These are phyloP conservation scores for Agrotis puta DNA, from an alignment of 2,888 invertebrate species.

Conservation along the genomic window DNA sequence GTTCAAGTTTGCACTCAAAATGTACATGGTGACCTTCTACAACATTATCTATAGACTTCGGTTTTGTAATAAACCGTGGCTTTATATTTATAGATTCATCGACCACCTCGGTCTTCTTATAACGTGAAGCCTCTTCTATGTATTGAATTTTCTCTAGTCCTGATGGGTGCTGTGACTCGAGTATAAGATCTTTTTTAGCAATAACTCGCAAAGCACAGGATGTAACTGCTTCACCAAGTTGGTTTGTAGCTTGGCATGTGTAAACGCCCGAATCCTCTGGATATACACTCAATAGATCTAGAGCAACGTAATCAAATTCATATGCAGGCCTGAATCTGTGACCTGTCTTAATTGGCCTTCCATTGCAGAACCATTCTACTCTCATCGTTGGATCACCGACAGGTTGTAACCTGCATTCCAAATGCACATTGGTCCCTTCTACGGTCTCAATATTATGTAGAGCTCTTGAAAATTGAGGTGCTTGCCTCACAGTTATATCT, in stretches of 20 bases:
- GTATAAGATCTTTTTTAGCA: slow-evolving; percentile 96
- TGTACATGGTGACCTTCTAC: slow-evolving; percentile 98
- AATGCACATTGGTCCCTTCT: slow-evolving; percentile 97
- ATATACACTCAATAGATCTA: slow-evolving; percentile 98
- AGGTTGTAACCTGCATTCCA: slow-evolving; percentile 97
- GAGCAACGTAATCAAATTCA: slow-evolving; percentile 99
- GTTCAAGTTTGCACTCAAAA: slow-evolving; percentile 99
- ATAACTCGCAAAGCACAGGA: slow-evolving; percentile 97
- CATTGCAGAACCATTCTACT: slow-evolving; percentile 99
- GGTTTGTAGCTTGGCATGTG: slow-evolving; percentile 98
- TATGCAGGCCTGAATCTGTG: slow-evolving; percentile 98
- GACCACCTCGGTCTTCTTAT: slow-evolving; percentile 95
- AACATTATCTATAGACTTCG: slow-evolving; percentile 96
- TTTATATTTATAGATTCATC: slow-evolving; percentile 96
- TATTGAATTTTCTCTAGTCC: slow-evolving; percentile 98
- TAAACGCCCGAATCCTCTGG: slow-evolving; percentile 99
- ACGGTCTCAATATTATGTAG: slow-evolving; percentile 97
- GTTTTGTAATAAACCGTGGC: slow-evolving; percentile 96
- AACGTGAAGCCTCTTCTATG: slow-evolving; percentile 96
- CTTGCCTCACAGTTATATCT: slow-evolving; percentile 95
- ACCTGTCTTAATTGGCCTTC: slow-evolving; percentile 97
- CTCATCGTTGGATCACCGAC: slow-evolving; percentile 97
- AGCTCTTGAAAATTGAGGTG: slow-evolving; percentile 96
- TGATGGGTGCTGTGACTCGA: slow-evolving; percentile 97
- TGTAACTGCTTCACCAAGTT: slow-evolving; percentile 98